A percentile compares a stretch with the other conserved stretches of the same genome.
Evolutionary conservation across 1,140 invertebrate genomes (phyloP).

Genomic region (Eupristina koningsbergeri): DNA sequence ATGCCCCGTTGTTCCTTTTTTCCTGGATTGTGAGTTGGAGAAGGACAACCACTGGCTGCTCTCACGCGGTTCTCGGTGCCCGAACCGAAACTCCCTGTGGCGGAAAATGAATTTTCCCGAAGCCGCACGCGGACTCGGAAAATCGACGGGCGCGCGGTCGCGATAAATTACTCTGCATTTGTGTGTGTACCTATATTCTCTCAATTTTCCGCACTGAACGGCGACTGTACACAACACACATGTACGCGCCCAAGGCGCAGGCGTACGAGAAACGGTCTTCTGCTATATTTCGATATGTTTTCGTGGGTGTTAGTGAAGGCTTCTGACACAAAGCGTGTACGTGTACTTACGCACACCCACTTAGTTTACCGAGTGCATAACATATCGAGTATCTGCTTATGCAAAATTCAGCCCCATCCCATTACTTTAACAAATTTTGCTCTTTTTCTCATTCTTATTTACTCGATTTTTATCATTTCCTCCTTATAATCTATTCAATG

Average conservation of each 20-base stretch:
- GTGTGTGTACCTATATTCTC: not conserved
- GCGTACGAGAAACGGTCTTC: not conserved
- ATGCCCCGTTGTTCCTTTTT: not conserved
- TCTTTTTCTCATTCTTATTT: no score
- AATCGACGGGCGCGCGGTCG: not conserved
- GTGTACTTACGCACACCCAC: no score
- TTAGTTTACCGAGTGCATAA: no score
- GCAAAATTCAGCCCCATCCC: no score
- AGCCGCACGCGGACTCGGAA: not conserved
- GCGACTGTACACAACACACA: not conserved
- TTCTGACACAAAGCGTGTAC: not conserved
- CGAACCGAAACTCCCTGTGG: not conserved
- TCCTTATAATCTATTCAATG: no score
- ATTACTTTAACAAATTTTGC: no score
- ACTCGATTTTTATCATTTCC: no score
- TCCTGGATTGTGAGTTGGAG: not conserved
- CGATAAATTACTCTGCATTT: not conserved
- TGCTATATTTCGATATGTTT: not conserved
- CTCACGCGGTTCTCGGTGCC: not conserved
- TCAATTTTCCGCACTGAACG: not conserved
- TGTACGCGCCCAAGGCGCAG: not conserved
- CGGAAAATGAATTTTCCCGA: no score
- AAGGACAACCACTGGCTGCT: not conserved
- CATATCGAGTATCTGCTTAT: no score
- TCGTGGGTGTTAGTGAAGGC: not conserved